Conservation (phyloP, 2,113 vertebrate species). For the Stictonetta naevosa region DNA sequence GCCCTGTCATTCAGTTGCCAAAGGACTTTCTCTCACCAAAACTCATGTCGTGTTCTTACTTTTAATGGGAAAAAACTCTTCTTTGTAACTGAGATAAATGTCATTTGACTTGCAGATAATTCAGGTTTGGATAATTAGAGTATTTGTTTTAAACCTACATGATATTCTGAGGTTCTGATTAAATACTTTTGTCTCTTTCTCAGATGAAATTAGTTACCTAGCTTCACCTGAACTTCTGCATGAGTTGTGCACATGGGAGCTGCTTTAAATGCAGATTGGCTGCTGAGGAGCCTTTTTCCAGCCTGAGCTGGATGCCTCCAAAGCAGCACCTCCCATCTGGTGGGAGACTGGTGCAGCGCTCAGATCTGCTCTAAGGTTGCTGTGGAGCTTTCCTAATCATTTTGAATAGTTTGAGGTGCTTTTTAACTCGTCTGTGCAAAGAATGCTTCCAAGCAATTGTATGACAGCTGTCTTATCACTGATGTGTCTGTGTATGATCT, state of each 20-base stretch:
- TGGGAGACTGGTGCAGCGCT: not conserved
- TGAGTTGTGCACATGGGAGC: fast-evolving
- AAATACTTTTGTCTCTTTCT: not conserved
- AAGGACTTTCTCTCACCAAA: not conserved
- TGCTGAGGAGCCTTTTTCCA: not conserved
- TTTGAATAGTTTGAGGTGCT: not conserved
- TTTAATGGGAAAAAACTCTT: fast-evolving
- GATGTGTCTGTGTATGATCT: not conserved
- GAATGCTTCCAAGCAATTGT: not conserved
- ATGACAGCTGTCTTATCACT: not conserved
- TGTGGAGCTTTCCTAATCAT: not conserved
- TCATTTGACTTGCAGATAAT: not conserved
- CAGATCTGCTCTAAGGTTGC: not conserved
- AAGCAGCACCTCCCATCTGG: not conserved
- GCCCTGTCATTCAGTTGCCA: not conserved
- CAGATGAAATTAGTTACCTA: fast-evolving
- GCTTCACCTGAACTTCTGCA: not conserved
- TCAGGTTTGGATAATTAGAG: not conserved
- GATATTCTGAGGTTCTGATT: not conserved
- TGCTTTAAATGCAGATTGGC: not conserved
- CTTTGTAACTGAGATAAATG: too few species aligned
- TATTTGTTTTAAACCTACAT: not conserved
- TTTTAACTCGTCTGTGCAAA: not conserved
- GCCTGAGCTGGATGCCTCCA: not conserved
- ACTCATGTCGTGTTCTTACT: not conserved